Base-by-base conservation (phyloP, 2,888 invertebrate species). In the Drosophila nigritarsus region DNA sequence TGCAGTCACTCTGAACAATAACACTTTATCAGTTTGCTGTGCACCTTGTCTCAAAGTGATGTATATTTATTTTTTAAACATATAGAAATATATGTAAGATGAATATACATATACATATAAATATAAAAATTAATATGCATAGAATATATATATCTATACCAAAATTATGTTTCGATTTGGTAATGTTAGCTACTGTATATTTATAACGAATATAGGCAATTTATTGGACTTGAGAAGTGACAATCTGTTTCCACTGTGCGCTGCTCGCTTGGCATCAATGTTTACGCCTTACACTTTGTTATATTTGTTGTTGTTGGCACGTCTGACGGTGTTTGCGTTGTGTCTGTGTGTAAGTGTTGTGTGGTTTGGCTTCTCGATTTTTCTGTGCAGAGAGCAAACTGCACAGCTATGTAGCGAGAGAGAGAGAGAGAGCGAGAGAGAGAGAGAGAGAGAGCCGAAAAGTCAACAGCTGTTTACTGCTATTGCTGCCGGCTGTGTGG, bases 291-390 rank as follows among this genome's bases (percentile, higher is more conserved):
- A 59, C 65, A 58, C 54, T 53, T 54, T 67, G 65, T 55, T 34
- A 40, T 15, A 42, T 50, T 30, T 50, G 58, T 54, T 63, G 60
- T 45, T 59, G 54, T 24, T 45, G 59, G 51, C 51, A 74, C 59
- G 63, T 76, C 62, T 49, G 60, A 15, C 38, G 54, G 65, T 40
- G 20, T 27, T 9, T 45, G 29, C 38, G 20, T 34, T 59, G 50
- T 59, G 50, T 56, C 48, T 48, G 55, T 50, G 45, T 65, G 50
- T 65, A 20, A 62, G 54, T 49, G 49, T 15, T 45, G n/a, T 56
- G 40, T 29, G 56, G 56, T 40, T 58, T 73, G 66, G 63, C 80
- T 85, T 83, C 85, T 80, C 80, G 84, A 75, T 72, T 56, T 55
- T 84, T 83, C 78, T 50, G 60, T 58, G 63, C 55, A 55, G 56